Evolutionary conservation across 2,797 vertebrate species (phyloP), one percentile per base, ranked within the genome.

Genomic region (Micropoecilia bifurca): DNA sequence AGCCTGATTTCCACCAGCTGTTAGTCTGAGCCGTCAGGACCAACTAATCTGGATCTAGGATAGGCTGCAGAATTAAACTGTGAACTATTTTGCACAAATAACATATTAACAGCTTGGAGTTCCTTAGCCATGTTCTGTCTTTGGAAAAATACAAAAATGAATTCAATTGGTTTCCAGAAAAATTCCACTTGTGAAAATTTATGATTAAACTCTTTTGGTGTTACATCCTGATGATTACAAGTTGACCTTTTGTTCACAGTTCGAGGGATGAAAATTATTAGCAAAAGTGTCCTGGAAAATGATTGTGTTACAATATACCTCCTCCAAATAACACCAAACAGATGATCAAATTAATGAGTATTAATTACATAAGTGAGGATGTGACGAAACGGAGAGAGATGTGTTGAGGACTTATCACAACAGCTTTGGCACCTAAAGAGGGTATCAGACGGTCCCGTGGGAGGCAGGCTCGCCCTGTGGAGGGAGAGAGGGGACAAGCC

Each of bases 361-460:
- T 13, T 72, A 82, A 88, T 59, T 43, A 53, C 71, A 47, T 25
- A 25, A 72, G 30, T 47, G 41, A 3, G 82, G 71, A 53, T 4
- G 20, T 71, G 73, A 71, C 13, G 2, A 71, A 77, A 45, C 3
- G 43, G 66, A 76, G 16, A 71, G 74, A 46, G 61, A 76, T 43
- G 45, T 53, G 71, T 73, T 73, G 80, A 83, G 66, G 79, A 79
- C 75, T 80, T 66, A 73, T 88, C 87, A 82, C 75, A 86, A 80
- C 68, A 79, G 89, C 86, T 87, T 79, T 69, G 3, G 66, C 61
- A 73, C 79, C 82, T 89, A 85, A 84, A 90, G 90, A 92, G 82
- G 81, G 89, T 87, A 89, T 93, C 90, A 90, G 87, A 88, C 87
- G 33, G 87, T 88, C 89, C 87, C 78, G 63, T 84, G 59, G 83